A percentile compares a stretch with the other conserved stretches of the same genome.
Evolutionary conservation across 1,140 invertebrate genomes (phyloP).

Genomic region (Eriocheir sinensis): DNA sequence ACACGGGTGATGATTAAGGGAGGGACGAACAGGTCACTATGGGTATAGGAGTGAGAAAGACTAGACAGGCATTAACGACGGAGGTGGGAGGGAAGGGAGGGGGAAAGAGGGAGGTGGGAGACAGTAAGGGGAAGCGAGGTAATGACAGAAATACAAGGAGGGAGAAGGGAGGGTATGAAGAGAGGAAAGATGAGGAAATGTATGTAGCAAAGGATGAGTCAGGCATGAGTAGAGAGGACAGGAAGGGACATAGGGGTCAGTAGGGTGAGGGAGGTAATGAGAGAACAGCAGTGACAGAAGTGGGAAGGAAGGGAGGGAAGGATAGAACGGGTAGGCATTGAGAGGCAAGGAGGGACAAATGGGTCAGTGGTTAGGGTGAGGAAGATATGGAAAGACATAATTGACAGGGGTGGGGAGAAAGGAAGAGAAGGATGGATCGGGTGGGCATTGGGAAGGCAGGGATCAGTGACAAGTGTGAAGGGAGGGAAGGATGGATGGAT

Average conservation of each 20-base stretch:
- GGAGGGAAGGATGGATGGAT: neutral
- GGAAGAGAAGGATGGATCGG: too few relatives aligned
- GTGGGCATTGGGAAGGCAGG: neutral
- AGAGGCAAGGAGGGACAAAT: neutral
- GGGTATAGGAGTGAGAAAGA: too few relatives aligned
- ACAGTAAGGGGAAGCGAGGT: neutral
- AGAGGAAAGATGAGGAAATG: neutral
- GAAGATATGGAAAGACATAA: too few relatives aligned
- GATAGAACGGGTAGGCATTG: neutral
- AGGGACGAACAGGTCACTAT: neutral
- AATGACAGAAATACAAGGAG: neutral
- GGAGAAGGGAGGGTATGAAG: too few relatives aligned
- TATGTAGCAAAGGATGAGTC: neutral
- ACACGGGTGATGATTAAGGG: neutral
- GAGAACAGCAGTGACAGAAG: too few relatives aligned
- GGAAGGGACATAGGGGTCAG: neutral
- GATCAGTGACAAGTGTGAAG: neutral
- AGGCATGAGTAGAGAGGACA: neutral
- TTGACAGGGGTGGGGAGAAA: neutral
- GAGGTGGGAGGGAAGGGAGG: neutral
- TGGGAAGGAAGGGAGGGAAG: neutral
- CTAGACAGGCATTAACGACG: too few relatives aligned
- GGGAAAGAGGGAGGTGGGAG: neutral
- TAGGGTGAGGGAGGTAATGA: too few relatives aligned
- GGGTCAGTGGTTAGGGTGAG: neutral